Conservation (phyloP, 2,797 vertebrate genomes). For the Chelmon rostratus region DNA sequence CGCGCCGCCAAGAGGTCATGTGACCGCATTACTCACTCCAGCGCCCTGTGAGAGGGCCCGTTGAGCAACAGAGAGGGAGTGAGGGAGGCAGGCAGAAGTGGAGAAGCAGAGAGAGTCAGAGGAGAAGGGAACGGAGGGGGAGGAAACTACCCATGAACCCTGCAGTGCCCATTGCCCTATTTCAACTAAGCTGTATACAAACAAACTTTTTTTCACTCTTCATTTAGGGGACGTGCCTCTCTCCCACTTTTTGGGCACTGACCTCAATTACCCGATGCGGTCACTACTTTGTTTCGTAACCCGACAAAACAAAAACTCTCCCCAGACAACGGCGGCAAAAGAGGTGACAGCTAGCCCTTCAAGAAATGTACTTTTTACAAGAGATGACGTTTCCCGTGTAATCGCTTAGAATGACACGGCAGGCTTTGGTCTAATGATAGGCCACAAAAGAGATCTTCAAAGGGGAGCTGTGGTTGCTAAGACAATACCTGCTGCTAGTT, state of each 20-base stretch:
- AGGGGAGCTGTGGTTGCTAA: slow-evolving; percentile 40
- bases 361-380: slow-evolving; percentile 34
- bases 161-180: slow-evolving; percentile 55
- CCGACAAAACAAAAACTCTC: slow-evolving; percentile 33
- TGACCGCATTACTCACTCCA: slow-evolving; percentile 84
- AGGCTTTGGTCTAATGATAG: slow-evolving; percentile 56
- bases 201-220: slow-evolving; percentile 60
- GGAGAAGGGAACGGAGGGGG: slow-evolving; percentile 41
- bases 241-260: slow-evolving; percentile 58
- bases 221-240: slow-evolving; percentile 55
- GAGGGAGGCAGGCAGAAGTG: slow-evolving; percentile 21
- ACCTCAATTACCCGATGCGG: slow-evolving; percentile 63
- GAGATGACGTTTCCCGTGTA: slow-evolving; percentile 46
- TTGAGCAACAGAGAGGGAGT: slow-evolving; percentile 54
- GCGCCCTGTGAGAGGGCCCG: slow-evolving; percentile 71
- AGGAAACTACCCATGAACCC: slow-evolving; percentile 62
- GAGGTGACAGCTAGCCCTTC: slow-evolving; percentile 36
- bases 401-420: slow-evolving; percentile 44
- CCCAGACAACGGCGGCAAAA: slow-evolving; percentile 10
- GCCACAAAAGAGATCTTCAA: slow-evolving; percentile 37
- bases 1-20: slow-evolving; percentile 81
- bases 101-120: slow-evolving; percentile 41
- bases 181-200: slow-evolving; percentile 74
- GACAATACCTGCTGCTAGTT: slow-evolving; percentile 53
- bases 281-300: slow-evolving; percentile 71